Evolutionary conservation across 64 coral and sea anemone genomes (phyloP).

Genomic region (Cladopsammia gracilis): DNA sequence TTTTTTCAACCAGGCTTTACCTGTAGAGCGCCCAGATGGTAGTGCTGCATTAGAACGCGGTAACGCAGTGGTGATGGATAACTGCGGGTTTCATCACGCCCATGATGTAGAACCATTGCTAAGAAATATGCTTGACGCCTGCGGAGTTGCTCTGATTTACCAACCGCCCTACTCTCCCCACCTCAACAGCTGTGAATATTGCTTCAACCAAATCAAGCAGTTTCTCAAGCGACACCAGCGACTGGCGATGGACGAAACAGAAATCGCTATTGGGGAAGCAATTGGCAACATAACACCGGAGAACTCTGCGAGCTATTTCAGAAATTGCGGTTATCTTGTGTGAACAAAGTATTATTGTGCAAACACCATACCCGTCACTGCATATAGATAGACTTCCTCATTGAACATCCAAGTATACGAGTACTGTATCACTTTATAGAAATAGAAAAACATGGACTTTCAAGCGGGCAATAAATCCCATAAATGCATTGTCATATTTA

Average conservation of each 20-base stretch:
- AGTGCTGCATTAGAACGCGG: conserved; percentile 23
- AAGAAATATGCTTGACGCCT: conserved; percentile 22
- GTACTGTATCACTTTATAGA: too few species aligned
- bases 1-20: conserved; percentile 41
- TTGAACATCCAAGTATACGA: background rate
- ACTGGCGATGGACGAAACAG: conserved; percentile 8
- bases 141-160: background rate
- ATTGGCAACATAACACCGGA: conserved; percentile 33
- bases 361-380: background rate
- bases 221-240: background rate
- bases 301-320: conserved; percentile 32
- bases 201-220: background rate
- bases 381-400: background rate
- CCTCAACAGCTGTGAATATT: background rate
- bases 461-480: too few species aligned
- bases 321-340: conserved; percentile 51
- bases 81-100: conserved; percentile 60
- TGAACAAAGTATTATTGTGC: background rate
- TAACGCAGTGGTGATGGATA: conserved; percentile 38
- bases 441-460: too few species aligned
- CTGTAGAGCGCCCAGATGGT: background rate
- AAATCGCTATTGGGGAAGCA: conserved; percentile 30
- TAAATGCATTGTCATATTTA: too few species aligned
- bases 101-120: conserved; percentile 46
- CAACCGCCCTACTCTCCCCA: conserved; percentile 5